Evolutionary conservation across 2,888 invertebrate genomes (phyloP).

Genomic region (Drosophila leonis): DNA sequence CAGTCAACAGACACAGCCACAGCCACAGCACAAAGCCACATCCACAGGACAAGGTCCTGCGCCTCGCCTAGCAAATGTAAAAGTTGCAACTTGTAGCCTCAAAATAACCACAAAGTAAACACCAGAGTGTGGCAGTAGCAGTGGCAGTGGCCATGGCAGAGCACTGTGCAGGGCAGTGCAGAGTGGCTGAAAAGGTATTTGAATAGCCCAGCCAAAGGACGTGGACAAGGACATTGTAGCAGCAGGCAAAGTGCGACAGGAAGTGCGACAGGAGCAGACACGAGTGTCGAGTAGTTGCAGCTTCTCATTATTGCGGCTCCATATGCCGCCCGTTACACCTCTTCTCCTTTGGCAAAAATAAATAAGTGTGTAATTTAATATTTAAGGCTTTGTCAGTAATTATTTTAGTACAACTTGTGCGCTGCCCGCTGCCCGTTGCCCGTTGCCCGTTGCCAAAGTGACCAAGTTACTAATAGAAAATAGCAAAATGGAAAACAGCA

Average conservation of each 20-base stretch:
- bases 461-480: slow-evolving; percentile 24
- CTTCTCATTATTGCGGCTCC: slow-evolving; percentile 17
- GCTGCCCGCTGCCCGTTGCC: slow-evolving; percentile 21
- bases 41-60: slow-evolving; percentile 23
- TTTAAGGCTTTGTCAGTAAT: slow-evolving; percentile 78
- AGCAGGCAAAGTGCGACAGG: slow-evolving; percentile 25
- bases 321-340: neutral
- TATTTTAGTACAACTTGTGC: slow-evolving; percentile 67
- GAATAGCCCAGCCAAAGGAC: slow-evolving; percentile 62
- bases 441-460: slow-evolving; percentile 37
- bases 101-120: slow-evolving; percentile 81
- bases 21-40: slow-evolving; percentile 33
- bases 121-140: slow-evolving; percentile 66
- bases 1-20: slow-evolving; percentile 33
- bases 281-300: slow-evolving; percentile 48
- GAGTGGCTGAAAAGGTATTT: slow-evolving; percentile 60
- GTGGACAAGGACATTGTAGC: slow-evolving; percentile 67
- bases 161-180: slow-evolving; percentile 15
- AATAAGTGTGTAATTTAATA: slow-evolving; percentile 81
- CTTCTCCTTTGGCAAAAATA: slow-evolving; percentile 51
- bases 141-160: slow-evolving; percentile 1
- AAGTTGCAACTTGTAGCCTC: slow-evolving; percentile 79
- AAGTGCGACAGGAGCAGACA: slow-evolving; percentile 38
- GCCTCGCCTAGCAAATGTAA: slow-evolving; percentile 57
- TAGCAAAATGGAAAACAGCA: neutral